These are phyloP conservation scores for Physella acuta DNA, from an alignment of 1,140 invertebrate genomes.

Conservation along the genomic window DNA sequence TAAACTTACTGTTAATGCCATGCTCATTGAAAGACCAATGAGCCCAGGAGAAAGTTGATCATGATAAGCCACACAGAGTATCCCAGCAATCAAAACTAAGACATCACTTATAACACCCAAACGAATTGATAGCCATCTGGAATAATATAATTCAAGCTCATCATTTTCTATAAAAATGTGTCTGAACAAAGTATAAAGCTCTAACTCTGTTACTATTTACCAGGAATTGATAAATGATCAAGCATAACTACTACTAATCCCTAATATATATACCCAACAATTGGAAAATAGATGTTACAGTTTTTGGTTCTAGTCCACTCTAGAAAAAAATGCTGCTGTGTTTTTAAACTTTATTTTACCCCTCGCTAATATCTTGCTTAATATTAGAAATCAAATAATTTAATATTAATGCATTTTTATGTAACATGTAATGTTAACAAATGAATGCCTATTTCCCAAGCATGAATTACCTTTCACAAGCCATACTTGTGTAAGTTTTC, in stretches of 20 bases:
- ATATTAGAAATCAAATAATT: too few species aligned
- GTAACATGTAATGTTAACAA: too few species aligned
- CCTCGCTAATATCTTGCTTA: too few species aligned
- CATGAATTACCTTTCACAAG: slow-evolving; percentile 15
- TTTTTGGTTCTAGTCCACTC: too few species aligned
- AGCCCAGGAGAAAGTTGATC: slow-evolving; percentile 12
- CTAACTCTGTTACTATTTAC: background rate
- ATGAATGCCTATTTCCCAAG: too few species aligned
- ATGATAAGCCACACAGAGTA: slow-evolving; percentile 5
- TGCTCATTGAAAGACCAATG: slow-evolving; percentile 6
- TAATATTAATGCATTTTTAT: too few species aligned
- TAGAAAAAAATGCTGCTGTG: too few species aligned
- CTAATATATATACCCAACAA: background rate
- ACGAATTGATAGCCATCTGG: slow-evolving; percentile 14
- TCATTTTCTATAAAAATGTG: too few species aligned
- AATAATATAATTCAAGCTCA: too few species aligned
- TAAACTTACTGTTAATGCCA: slow-evolving; percentile 8
- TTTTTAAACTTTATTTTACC: too few species aligned
- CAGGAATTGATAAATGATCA: background rate
- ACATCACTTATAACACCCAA: slow-evolving; percentile 2
- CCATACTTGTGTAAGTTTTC: background rate
- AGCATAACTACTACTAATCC: background rate
- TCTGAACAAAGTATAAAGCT: background rate
- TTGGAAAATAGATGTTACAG: background rate
- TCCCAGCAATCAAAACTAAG: slow-evolving; percentile 2